phyloP scores from a whole-genome alignment of 2,797 vertebrate species.

The Potorous gilbertii region DNA sequence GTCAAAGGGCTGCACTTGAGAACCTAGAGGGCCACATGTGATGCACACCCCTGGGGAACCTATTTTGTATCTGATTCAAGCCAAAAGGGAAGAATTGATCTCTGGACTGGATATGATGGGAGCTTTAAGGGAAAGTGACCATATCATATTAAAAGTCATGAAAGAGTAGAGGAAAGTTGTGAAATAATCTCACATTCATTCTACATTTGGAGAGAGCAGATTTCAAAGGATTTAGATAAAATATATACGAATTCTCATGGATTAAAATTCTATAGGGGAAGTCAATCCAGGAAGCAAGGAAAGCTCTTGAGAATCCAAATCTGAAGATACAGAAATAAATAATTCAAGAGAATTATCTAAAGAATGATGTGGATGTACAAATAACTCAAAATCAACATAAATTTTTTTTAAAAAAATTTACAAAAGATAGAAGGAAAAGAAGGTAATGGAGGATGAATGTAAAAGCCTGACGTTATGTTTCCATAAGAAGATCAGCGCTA shows the following conservation, averaged over 20 bases:
- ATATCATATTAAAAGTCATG: background rate
- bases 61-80: background rate
- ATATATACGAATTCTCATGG: background rate
- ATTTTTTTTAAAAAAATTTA: background rate
- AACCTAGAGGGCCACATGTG: no score
- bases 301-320: background rate
- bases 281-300: background rate
- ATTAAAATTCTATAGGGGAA: background rate
- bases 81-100: background rate
- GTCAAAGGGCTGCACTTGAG: no score
- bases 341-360: background rate
- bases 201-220: background rate
- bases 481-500: background rate
- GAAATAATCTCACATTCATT: background rate
- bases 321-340: background rate
- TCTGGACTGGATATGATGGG: background rate
- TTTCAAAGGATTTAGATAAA: background rate
- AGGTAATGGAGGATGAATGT: background rate
- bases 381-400: background rate
- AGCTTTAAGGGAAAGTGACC: background rate
- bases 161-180: background rate
- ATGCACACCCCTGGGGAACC: background rate
- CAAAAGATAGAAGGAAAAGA: background rate
- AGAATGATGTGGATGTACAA: background rate
- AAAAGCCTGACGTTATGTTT: background rate